Conservation (phyloP, 2,888 invertebrate species). For the Cantharis flavilabris region DNA sequence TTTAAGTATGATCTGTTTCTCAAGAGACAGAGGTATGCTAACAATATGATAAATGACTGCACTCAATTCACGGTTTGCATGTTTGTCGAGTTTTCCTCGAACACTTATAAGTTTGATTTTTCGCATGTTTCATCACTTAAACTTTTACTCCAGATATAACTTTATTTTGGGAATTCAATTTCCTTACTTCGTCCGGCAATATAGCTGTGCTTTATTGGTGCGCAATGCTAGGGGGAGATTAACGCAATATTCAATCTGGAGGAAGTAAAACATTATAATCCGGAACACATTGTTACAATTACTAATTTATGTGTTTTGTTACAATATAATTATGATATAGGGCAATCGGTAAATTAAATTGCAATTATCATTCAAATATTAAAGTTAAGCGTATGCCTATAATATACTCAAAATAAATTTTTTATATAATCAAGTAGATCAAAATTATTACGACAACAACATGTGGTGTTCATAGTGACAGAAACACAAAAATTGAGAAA, state of each 20-base stretch:
- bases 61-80: constrained; percentile 39
- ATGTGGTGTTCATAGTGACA: no score
- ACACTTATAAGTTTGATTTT: constrained; percentile 19
- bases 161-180: constrained; percentile 1
- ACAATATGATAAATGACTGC: constrained; percentile 43
- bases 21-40: constrained; percentile 36
- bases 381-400: neutral
- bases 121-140: neutral
- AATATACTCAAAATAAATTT: no score
- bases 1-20: constrained; percentile 45
- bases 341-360: constrained; percentile 12
- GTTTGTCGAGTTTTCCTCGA: constrained; percentile 28
- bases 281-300: constrained; percentile 49
- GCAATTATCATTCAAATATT: neutral
- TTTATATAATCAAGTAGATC: no score
- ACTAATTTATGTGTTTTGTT: constrained; percentile 49
- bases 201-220: constrained; percentile 9
- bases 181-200: constrained; percentile 6
- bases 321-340: constrained; percentile 42
- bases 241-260: constrained; percentile 47
- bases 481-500: neutral
- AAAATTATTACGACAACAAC: no score
- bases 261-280: constrained; percentile 44
- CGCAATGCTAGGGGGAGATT: constrained; percentile 29
- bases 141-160: neutral